Conservation (phyloP, 2,797 vertebrate species). For the Pogonophryne albipinna region DNA sequence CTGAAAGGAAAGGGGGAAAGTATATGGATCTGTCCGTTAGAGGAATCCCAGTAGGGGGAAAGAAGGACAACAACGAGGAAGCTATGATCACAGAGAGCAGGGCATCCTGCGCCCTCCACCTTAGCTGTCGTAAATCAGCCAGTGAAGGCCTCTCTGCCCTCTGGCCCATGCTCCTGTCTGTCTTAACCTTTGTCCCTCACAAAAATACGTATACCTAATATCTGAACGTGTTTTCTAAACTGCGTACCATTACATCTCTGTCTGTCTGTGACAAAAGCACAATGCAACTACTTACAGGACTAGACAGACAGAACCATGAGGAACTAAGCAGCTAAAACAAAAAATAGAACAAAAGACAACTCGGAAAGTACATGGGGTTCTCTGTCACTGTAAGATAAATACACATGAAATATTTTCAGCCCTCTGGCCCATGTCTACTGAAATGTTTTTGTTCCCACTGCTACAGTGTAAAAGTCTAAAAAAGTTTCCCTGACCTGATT, state of each 20-base stretch:
- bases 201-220: slow-evolving; percentile 22
- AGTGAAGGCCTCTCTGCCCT: slow-evolving; percentile 46
- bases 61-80: slow-evolving; percentile 60
- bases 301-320: no score
- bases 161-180: slow-evolving; percentile 54
- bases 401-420: no score
- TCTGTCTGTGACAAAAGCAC: no score
- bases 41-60: slow-evolving; percentile 61
- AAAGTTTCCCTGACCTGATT: slow-evolving; percentile 41
- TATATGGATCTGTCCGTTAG: slow-evolving; percentile 66
- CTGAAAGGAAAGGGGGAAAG: slow-evolving; percentile 9
- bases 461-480: slow-evolving; percentile 22
- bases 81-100: slow-evolving; percentile 69
- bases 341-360: no score
- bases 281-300: no score
- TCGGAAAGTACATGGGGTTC: no score
- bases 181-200: slow-evolving; percentile 43
- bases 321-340: no score
- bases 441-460: slow-evolving; percentile 7
- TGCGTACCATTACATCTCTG: no score
- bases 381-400: no score
- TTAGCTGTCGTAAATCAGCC: slow-evolving; percentile 81
- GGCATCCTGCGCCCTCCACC: slow-evolving; percentile 70
- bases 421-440: background rate
- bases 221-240: slow-evolving; percentile 1